Evolutionary conservation across 2,797 vertebrate species (phyloP).

Genomic region (Gallirallus australis): DNA sequence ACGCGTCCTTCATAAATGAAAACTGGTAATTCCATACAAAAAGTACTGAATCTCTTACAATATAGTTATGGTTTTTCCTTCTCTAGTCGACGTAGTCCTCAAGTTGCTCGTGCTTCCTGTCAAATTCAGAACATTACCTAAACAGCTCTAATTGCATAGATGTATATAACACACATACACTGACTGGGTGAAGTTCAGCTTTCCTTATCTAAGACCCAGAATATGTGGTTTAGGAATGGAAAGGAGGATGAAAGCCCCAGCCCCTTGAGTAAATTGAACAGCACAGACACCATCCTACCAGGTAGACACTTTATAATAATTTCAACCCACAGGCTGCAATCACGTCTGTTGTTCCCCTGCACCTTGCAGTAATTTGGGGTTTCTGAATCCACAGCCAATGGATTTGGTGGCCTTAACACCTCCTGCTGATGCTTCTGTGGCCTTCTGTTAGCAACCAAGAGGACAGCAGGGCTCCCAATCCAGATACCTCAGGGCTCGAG

Average conservation of each 20-base stretch:
- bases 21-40: background rate
- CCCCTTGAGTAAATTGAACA: background rate
- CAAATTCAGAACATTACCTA: background rate
- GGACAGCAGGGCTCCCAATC: constrained; percentile 7
- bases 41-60: background rate
- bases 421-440: constrained; percentile 4
- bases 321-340: background rate
- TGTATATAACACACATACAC: background rate
- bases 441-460: constrained; percentile 16
- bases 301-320: background rate
- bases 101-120: background rate
- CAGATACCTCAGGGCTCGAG: constrained; percentile 32
- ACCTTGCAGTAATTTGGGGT: background rate
- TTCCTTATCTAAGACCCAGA: background rate
- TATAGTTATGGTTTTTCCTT: constrained; percentile 19
- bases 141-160: constrained; percentile 5
- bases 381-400: constrained; percentile 21
- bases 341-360: background rate
- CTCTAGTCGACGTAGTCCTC: background rate
- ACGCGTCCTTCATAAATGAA: background rate
- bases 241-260: background rate
- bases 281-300: background rate
- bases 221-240: background rate
- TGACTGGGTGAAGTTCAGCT: background rate
- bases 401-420: constrained; percentile 34